Base-by-base conservation (phyloP, 1,140 invertebrate species). In the Ylistrum balloti region DNA sequence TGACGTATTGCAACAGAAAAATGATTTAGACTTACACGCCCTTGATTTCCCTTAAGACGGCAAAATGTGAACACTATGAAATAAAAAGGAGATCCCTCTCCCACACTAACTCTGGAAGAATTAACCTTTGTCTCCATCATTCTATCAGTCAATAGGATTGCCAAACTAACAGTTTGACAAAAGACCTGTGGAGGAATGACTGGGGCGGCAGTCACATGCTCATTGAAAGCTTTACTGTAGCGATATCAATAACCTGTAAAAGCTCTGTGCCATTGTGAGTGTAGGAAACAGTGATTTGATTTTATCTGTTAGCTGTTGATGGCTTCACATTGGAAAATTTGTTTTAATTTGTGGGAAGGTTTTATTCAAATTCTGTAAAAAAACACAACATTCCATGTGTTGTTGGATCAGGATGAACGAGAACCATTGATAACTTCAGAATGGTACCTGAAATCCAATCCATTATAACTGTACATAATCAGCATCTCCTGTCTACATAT, bases 341-440 rank as follows among this genome's bases (percentile, higher is more conserved):
- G 56, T 74, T 74, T 74, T 74, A 74, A 74, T 74, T 74, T 74
- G 22, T 74, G 22, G 56, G n/a, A 74, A 74, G 56, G 56, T 74
- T 74, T 74, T 5, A 74, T 17, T 28, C 56, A 74, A 28, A 74
- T 28, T 74, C 11, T 74, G 22, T 74, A 28, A 74, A 74, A 74
- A 74, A 74, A 74, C 3, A 74, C 3, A n/a, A 74, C 13, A 11
- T 74, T 74, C 3, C 22, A 11, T 28, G n/a, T 7, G n/a, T 74
- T 74, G 5, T 74, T 9, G 15, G n/a, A 74, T 74, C 22, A 74
- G 56, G 56, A 74, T 74, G 56, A 74, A 74, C 2, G 56, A 74
- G 56, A 11, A n/a, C 15, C 56, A 28, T 74, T 74, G 28, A 74
- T 17, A 74, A n/a, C 28, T 28, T 74, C 1, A 28, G 56, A 74